phyloP scores from a whole-genome alignment of 2,113 vertebrate species.

The Pterocles burchelli region DNA sequence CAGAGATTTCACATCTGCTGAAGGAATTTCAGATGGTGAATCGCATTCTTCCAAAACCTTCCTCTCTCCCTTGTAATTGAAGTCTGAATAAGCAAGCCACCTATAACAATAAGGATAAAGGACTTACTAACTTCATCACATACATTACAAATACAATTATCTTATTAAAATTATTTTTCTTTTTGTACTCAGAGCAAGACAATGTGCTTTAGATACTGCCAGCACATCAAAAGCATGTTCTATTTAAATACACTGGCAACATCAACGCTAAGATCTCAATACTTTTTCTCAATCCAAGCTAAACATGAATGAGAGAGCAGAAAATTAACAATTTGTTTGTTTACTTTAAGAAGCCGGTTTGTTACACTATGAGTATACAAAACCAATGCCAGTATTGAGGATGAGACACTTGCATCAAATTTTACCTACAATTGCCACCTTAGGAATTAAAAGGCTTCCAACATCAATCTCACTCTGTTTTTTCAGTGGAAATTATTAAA shows the following conservation, averaged over 20 bases:
- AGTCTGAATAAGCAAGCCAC: constrained; percentile 84
- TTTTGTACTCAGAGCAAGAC: background rate
- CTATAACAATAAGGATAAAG: constrained; percentile 66
- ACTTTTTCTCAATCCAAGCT: background rate
- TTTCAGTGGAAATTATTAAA: background rate
- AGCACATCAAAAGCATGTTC: background rate
- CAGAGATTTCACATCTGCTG: constrained; percentile 79
- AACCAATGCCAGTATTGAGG: background rate
- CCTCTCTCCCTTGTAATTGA: constrained; percentile 81
- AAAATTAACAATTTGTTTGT: background rate
- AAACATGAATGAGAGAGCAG: background rate
- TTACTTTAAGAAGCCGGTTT: background rate
- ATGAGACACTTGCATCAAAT: background rate
- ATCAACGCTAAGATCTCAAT: background rate
- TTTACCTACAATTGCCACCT: background rate
- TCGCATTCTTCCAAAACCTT: constrained; percentile 76
- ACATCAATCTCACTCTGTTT: background rate
- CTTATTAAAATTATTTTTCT: background rate
- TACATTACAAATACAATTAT: background rate
- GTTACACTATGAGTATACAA: background rate
- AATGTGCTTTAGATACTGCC: background rate
- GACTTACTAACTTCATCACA: background rate
- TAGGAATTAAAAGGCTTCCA: background rate
- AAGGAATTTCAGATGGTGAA: constrained; percentile 68
- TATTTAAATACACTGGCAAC: background rate